A percentile compares a stretch with the other conserved stretches of the same genome.
Conservation (phyloP, 1,140 invertebrate species). For the Rhyzopertha dominica region DNA sequence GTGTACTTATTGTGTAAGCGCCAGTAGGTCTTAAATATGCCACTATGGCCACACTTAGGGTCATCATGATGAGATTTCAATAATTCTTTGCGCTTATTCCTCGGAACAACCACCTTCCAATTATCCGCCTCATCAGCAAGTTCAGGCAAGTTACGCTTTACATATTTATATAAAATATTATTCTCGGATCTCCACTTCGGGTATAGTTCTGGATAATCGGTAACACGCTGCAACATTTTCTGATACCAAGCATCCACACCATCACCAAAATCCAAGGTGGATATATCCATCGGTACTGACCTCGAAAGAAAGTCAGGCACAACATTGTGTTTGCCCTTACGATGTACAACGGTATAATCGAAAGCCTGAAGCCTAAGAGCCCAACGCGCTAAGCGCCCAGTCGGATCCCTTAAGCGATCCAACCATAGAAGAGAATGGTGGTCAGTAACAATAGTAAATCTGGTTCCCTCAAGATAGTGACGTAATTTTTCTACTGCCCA, state of each 20-base stretch:
- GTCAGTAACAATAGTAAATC: no score
- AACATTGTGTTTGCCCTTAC: no score
- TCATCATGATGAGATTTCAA: constrained; percentile 1
- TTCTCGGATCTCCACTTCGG: constrained; percentile 4
- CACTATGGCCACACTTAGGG: constrained; percentile 5
- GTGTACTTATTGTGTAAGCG: constrained; percentile 9
- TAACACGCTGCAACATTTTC: background rate
- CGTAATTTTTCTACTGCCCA: no score
- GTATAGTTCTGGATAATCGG: background rate
- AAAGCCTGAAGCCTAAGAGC: no score
- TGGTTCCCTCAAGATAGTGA: no score
- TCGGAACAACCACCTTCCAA: constrained; percentile 9
- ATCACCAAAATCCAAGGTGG: constrained; percentile 5
- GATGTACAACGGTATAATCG: no score
- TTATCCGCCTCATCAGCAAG: background rate
- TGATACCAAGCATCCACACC: background rate
- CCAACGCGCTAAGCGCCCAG: no score
- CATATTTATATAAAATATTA: constrained; percentile 3
- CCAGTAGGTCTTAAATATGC: constrained; percentile 5
- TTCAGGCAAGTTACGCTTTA: background rate
- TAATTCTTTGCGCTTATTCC: constrained; percentile 3
- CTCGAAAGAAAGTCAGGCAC: no score
- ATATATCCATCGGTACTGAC: no score
- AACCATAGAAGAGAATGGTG: no score
- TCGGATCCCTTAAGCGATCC: no score